Conservation (phyloP, 2,113 vertebrate genomes). For the Phoenicopterus ruber region DNA sequence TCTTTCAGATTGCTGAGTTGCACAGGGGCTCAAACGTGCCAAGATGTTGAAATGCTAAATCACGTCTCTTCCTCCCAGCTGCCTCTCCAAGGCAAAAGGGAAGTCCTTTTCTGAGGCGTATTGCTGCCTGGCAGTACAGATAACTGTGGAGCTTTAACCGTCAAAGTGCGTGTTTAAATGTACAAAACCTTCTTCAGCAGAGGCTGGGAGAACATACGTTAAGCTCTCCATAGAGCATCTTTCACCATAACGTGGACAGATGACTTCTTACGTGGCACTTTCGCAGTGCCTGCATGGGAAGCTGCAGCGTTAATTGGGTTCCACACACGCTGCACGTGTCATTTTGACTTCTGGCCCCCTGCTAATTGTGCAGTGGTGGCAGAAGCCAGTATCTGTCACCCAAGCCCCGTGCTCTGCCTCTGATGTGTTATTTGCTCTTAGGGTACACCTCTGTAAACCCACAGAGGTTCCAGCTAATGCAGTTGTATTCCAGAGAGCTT, state of each 20-base stretch:
- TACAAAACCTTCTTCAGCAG: not conserved
- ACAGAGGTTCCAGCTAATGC: not conserved
- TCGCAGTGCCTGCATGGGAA: not conserved
- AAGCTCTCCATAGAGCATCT: not conserved
- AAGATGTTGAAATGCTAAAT: not conserved
- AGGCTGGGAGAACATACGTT: not conserved
- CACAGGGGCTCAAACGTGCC: not conserved
- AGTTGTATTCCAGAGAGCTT: not conserved
- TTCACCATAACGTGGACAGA: not conserved
- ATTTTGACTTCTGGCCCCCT: not conserved
- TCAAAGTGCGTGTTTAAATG: not conserved
- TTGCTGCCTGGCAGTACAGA: not conserved
- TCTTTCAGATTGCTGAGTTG: not conserved
- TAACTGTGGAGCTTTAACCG: not conserved
- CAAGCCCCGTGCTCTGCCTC: not conserved
- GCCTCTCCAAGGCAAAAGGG: not conserved
- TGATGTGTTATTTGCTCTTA: not conserved
- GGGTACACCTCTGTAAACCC: not conserved
- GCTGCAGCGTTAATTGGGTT: not conserved
- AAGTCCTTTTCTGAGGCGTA: not conserved
- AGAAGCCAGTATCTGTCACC: not conserved
- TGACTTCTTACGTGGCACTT: not conserved
- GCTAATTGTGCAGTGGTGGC: not conserved
- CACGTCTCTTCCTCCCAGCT: not conserved
- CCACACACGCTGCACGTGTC: not conserved